Conservation (phyloP, 2,888 invertebrate species). For the Cataglyphis rosenhaueri region DNA sequence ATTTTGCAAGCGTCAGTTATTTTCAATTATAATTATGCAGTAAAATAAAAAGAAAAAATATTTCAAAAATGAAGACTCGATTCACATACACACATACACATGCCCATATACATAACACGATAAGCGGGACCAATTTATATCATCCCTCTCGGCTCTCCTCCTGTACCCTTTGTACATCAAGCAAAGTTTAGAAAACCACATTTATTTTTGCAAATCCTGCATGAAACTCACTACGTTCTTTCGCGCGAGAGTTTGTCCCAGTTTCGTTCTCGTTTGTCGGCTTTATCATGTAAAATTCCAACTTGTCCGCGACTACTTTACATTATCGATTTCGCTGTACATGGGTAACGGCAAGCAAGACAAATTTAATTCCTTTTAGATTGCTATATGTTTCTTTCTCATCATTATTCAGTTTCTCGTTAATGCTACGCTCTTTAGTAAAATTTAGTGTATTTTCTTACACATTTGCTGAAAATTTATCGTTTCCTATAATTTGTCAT, state of each 20-base stretch:
- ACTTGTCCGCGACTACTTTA: constrained; percentile 45
- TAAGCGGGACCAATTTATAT: constrained; percentile 28
- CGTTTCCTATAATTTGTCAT: neutral
- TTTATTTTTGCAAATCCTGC: constrained; percentile 50
- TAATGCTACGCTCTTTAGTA: neutral
- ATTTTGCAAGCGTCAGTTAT: neutral
- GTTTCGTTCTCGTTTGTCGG: constrained; percentile 55
- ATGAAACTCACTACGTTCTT: constrained; percentile 37
- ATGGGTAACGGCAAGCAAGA: constrained; percentile 19
- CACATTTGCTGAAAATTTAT: constrained; percentile 6
- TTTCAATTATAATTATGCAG: neutral
- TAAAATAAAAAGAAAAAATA: neutral
- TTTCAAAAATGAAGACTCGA: constrained; percentile 8
- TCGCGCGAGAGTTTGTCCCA: constrained; percentile 45
- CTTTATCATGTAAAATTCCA: constrained; percentile 52
- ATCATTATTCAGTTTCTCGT: neutral
- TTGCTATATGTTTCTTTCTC: neutral
- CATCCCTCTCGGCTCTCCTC: neutral
- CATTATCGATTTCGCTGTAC: constrained; percentile 43
- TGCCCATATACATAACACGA: neutral
- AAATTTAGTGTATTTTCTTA: constrained; percentile 9
- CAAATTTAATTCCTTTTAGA: constrained; percentile 27
- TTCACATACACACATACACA: neutral
- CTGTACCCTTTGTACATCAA: constrained; percentile 22
- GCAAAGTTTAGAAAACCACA: constrained; percentile 50